phyloP scores from a whole-genome alignment of 1,140 invertebrate genomes.

The Eulimnadia texana region DNA sequence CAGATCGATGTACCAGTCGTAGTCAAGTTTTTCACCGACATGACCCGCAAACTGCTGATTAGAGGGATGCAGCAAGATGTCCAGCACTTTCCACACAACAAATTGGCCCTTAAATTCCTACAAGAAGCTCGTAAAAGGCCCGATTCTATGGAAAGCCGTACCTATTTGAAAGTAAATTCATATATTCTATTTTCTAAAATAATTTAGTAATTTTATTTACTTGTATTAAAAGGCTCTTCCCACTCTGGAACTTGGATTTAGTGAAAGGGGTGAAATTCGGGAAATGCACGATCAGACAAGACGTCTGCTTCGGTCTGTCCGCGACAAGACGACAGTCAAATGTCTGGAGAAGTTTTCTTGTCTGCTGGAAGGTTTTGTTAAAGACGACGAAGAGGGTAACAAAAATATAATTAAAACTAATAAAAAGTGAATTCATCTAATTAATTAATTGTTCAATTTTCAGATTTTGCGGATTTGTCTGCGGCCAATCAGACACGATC shows the following conservation, averaged over 20 bases:
- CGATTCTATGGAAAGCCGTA: not conserved
- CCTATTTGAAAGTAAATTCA: not conserved
- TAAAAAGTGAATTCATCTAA: not conserved
- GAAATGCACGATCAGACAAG: not conserved
- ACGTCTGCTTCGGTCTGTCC: not conserved
- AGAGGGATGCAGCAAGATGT: not conserved
- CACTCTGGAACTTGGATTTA: not conserved
- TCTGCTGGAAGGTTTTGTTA: not conserved
- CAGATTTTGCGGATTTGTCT: not conserved
- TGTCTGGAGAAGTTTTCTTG: not conserved
- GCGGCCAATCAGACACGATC: not conserved
- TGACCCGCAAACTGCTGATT: not conserved
- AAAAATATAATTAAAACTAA: not conserved
- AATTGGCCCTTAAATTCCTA: not conserved
- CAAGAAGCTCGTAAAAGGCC: not conserved
- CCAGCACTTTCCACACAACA: not conserved
- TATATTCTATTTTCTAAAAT: too few relatives aligned
- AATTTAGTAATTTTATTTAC: too few relatives aligned
- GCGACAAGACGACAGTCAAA: not conserved
- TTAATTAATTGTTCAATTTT: not conserved
- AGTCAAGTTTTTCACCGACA: constrained; percentile 9
- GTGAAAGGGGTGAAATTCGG: not conserved
- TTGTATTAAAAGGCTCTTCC: not conserved
- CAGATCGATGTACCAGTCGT: constrained; percentile 1
- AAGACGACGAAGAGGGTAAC: not conserved